These are phyloP conservation scores for Pygmarrhopalites habei DNA, from an alignment of 1,140 invertebrate genomes.

Conservation along the genomic window DNA sequence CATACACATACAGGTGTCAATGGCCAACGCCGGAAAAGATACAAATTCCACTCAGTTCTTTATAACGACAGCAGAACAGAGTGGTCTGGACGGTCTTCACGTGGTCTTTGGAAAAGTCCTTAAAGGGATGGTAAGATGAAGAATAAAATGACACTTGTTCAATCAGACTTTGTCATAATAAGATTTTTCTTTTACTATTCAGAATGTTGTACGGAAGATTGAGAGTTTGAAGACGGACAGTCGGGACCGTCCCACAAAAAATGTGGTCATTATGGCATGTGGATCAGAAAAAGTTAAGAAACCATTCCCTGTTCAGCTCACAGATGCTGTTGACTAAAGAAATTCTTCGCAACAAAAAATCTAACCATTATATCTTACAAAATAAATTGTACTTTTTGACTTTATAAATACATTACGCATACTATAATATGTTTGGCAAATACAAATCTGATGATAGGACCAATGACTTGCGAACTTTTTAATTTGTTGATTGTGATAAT, in stretches of 20 bases:
- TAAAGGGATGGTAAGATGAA: slow-evolving; percentile 54
- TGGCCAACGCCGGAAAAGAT: slow-evolving; percentile 83
- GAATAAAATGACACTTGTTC: slow-evolving; percentile 45
- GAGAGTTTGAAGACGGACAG: slow-evolving; percentile 64
- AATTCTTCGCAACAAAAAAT: no score
- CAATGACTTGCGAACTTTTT: no score
- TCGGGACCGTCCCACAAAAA: slow-evolving; percentile 65
- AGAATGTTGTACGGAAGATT: slow-evolving; percentile 78
- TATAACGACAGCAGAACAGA: slow-evolving; percentile 73
- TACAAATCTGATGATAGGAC: no score
- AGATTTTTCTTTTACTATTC: slow-evolving; percentile 44
- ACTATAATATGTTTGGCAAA: no score
- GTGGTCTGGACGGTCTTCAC: slow-evolving; percentile 78
- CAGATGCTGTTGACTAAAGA: no score
- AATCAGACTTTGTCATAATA: not conserved
- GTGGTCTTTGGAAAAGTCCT: slow-evolving; percentile 80
- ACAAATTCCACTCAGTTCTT: slow-evolving; percentile 94
- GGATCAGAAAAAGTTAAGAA: slow-evolving; percentile 56
- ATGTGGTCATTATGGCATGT: slow-evolving; percentile 68
- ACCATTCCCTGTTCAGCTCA: no score
- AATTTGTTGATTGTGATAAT: no score
- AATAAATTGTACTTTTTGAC: no score
- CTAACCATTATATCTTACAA: no score
- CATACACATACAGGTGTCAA: no score
- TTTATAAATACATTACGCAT: no score